Base-by-base conservation (phyloP, 2,888 invertebrate species). In the Trachelus tabidus region DNA sequence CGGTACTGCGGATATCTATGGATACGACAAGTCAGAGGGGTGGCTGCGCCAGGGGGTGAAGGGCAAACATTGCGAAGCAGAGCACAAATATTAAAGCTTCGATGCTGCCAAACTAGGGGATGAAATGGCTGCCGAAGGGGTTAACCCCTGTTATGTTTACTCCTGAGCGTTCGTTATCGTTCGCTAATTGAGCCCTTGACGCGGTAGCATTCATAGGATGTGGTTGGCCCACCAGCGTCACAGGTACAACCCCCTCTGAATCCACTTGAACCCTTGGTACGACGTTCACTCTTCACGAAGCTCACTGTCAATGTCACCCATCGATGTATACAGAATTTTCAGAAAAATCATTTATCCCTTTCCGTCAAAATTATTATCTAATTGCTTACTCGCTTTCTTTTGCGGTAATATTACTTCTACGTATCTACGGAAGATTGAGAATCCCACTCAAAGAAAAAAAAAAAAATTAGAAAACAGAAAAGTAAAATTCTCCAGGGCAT, bases 121-220 rank as follows among this genome's bases (percentile, higher is more conserved):
- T 30, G 74, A 74, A 74, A 35, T 34, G 34, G 69, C 77, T 76
- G 78, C 68, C 73, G 78, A 71, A 75, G 75, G 78, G 78, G 78
- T 78, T 78, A 75, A 75, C 79, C 80, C 77, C 77, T 77, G 75
- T 77, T 81, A 83, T 84, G 82, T 86, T 87, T 84, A 83, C 83
- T 81, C 82, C 81, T 80, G 81, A 83, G 84, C 83, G 83, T 86
- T 87, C 87, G 88, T 88, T 88, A 88, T 88, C 86, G 86, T 85
- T 84, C 85, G 83, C 85, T 87, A 88, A 88, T 88, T 86, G 88
- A 86, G 84, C 88, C 84, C 86, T 81, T 82, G 85, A 79, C 79
- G 76, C 79, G 76, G 76, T 75, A 75, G 73, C 78, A 78, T 78
- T 78, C 78, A 73, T 68, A 79, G 31, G 68, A 68, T 30, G 68